A percentile compares a stretch with the other conserved stretches of the same genome.
Evolutionary conservation across 2,113 vertebrate genomes (phyloP).

Genomic region (Heteronetta atricapilla): DNA sequence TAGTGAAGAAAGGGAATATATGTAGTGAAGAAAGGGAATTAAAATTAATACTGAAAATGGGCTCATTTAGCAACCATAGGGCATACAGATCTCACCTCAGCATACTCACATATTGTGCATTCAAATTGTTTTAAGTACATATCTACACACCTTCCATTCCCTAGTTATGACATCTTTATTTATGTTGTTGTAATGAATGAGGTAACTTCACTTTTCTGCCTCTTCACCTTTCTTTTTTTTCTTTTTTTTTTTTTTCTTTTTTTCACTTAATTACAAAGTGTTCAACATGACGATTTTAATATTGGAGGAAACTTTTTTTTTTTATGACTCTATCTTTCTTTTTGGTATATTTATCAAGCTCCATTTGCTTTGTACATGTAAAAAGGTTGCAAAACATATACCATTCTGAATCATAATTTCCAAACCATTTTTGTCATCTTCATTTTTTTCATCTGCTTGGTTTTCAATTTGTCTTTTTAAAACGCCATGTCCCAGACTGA

Average conservation of each 20-base stretch:
- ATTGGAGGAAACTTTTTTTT: not conserved
- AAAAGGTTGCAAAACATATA: not conserved
- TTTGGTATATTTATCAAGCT: not conserved
- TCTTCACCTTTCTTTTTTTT: not conserved
- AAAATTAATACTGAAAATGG: not conserved
- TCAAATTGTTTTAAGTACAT: not conserved
- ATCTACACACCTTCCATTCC: not conserved
- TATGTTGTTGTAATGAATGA: not conserved
- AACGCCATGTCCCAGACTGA: constrained; percentile 2
- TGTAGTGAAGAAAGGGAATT: not conserved
- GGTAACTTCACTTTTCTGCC: not conserved
- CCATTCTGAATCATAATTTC: not conserved
- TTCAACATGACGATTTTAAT: not conserved
- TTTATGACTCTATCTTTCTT: not conserved
- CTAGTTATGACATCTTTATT: not conserved
- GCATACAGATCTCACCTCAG: not conserved
- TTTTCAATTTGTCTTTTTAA: constrained; percentile 31
- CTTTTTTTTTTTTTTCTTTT: not conserved
- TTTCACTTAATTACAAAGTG: not conserved
- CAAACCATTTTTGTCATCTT: not conserved
- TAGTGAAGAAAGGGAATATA: not conserved
- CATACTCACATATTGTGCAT: not conserved
- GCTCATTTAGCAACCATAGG: not conserved
- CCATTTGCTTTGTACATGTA: not conserved
- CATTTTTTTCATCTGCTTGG: constrained; percentile 19